Conservation (phyloP, 2,888 invertebrate species). For the Apotomis turbidana region DNA sequence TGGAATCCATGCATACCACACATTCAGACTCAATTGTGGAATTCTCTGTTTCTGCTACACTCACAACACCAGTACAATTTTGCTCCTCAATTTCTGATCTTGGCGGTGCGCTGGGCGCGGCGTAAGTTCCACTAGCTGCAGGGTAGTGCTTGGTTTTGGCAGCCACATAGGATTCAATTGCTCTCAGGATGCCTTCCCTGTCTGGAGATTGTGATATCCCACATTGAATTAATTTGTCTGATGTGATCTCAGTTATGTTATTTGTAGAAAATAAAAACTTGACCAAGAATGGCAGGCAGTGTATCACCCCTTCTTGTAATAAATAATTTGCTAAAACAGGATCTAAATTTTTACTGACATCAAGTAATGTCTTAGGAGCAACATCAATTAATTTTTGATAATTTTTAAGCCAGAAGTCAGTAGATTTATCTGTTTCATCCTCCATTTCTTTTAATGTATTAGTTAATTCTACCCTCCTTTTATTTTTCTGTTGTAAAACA, state of each 20-base stretch:
- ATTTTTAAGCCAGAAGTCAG: conserved; percentile 90
- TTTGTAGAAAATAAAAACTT: conserved; percentile 82
- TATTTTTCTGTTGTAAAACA: conserved; percentile 87
- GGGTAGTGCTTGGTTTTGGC: conserved; percentile 57
- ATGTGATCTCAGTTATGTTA: conserved; percentile 79
- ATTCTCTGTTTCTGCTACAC: conserved; percentile 58
- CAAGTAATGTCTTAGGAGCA: conserved; percentile 86
- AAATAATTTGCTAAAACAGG: conserved; percentile 87
- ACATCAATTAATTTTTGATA: conserved; percentile 92
- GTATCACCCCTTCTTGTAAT: conserved; percentile 88
- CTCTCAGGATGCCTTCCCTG: conserved; percentile 85
- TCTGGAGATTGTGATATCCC: conserved; percentile 84
- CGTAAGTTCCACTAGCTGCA: conserved; percentile 43
- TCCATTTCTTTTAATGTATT: conserved; percentile 90
- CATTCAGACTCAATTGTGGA: conserved; percentile 86
- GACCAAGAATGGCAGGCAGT: conserved; percentile 90
- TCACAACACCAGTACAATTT: conserved; percentile 65
- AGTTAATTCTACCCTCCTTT: conserved; percentile 86
- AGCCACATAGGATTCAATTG: conserved; percentile 84
- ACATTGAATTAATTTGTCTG: conserved; percentile 82
- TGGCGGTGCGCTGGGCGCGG: conserved; percentile 61
- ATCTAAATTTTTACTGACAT: conserved; percentile 85
- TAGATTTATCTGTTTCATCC: conserved; percentile 73
- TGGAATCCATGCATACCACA: conserved; percentile 91
- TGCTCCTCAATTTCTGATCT: conserved; percentile 54